Conservation (phyloP, 2,113 vertebrate genomes). For the Elephas maximus region DNA sequence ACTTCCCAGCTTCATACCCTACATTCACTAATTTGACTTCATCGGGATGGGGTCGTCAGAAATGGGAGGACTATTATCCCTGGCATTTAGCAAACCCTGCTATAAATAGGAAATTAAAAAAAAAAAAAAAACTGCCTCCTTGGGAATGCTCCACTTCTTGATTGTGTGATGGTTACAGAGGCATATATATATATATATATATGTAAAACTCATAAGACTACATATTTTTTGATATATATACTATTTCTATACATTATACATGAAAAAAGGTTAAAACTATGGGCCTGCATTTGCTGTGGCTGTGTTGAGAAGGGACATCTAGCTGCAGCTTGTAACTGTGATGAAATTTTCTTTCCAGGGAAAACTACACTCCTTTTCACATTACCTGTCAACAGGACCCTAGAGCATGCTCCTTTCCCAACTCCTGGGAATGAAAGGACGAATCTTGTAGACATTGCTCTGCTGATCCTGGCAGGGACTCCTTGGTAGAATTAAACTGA, state of each 20-base stretch:
- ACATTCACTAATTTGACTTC: neutral
- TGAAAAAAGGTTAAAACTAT: neutral
- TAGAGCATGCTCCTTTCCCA: neutral
- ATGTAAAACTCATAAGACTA: neutral
- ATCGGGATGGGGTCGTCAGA: neutral
- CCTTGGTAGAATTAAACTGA: no score
- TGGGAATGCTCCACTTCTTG: neutral
- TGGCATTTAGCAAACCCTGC: neutral
- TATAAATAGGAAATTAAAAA: neutral
- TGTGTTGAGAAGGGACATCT: neutral
- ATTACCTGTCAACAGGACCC: neutral
- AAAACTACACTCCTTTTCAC: neutral
- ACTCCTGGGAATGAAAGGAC: neutral
- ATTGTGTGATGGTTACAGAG: neutral
- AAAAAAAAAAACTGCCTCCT: no score
- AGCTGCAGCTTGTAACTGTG: neutral
- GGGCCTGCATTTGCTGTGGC: neutral
- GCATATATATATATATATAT: neutral
- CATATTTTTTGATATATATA: neutral
- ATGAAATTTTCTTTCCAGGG: neutral
- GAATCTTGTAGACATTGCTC: neutral
- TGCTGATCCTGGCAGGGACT: neutral
- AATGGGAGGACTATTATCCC: neutral
- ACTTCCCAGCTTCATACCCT: neutral
- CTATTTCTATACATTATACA: neutral